Base-by-base conservation (phyloP, 1,140 invertebrate genomes). In the Sminthurides bifidus region DNA sequence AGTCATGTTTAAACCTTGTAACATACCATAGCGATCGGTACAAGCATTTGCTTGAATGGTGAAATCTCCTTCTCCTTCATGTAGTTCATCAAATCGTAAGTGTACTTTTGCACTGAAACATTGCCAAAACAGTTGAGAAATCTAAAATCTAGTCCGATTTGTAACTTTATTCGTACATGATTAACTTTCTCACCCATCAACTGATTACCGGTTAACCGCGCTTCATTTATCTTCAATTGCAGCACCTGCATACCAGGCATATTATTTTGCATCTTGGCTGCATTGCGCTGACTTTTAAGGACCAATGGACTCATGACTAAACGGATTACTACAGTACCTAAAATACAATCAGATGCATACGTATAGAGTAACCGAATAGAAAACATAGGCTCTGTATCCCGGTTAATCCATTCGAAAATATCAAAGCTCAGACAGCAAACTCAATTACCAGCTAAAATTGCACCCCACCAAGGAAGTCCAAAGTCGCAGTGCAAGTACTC, bases 401-500 rank as follows among this genome's bases (percentile, higher is more conserved):
- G 23, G 14, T 57, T 27, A 19, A 17, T 31, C 17, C 14, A 40
- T 27, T 30, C 26, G 26, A 49, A 23, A 37, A 38, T 15, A 21
- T 55, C 27, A 65, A 67, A 24, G 31, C 12, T 17, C 35, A 21
- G 15, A 33, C 3, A 49, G 30, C 30, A 15, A 8, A 33, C 6
- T 17, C 5, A 49, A 35, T 68, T 75, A 85, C 84, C 76, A 51
- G 83, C 68, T 4, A 80, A 72, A 67, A 97, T 95, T 14, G 84
- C 69, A 21, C 70, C 78, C 88, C 91, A 95, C 92, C 92, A 97
- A 2, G 92, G 92, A 15, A 95, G 44, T 65, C 81, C 82, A 15
- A 75, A 68, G 1, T 70, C 69, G 35, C 87, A 76, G 70, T 96
- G 92, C 10, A 95, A 38, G 63, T 73, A 82, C 71, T 97, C 91